Conservation (phyloP, 2,888 invertebrate genomes). For the Oscheius myriophilus region DNA sequence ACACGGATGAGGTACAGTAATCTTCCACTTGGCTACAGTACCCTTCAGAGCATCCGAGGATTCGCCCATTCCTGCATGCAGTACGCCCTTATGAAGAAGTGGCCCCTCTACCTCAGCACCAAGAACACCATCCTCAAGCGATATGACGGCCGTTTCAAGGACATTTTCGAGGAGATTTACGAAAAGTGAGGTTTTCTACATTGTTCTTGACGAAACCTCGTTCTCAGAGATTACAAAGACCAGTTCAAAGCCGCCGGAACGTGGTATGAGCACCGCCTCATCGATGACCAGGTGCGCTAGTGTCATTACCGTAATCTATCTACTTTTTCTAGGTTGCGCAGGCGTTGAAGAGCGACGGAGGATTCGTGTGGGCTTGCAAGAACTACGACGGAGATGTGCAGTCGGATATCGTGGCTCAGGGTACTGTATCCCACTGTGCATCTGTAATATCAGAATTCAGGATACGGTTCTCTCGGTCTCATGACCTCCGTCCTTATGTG, state of each 20-base stretch:
- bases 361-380: constrained; percentile 91
- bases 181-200: constrained; percentile 78
- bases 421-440: constrained; percentile 17
- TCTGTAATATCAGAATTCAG: constrained; percentile 62
- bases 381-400: constrained; percentile 89
- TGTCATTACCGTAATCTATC: too few species aligned
- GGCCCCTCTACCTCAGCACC: constrained; percentile 89
- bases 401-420: constrained; percentile 85
- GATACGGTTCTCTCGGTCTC: constrained; percentile 84
- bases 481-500: constrained; percentile 77
- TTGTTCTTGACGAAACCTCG: neutral
- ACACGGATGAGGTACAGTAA: constrained; percentile 79
- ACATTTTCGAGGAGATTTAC: constrained; percentile 88
- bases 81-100: constrained; percentile 84
- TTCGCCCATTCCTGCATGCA: constrained; percentile 90
- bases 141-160: constrained; percentile 90
- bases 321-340: constrained; percentile 49
- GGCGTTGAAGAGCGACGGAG: constrained; percentile 79
- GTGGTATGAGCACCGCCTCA: constrained; percentile 90
- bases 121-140: constrained; percentile 89
- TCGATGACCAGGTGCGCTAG: constrained; percentile 85
- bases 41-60: constrained; percentile 75
- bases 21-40: neutral
- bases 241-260: constrained; percentile 82
- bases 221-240: constrained; percentile 77